Base-by-base conservation (phyloP, 1,140 invertebrate species). In the Neodiprion fabricii region DNA sequence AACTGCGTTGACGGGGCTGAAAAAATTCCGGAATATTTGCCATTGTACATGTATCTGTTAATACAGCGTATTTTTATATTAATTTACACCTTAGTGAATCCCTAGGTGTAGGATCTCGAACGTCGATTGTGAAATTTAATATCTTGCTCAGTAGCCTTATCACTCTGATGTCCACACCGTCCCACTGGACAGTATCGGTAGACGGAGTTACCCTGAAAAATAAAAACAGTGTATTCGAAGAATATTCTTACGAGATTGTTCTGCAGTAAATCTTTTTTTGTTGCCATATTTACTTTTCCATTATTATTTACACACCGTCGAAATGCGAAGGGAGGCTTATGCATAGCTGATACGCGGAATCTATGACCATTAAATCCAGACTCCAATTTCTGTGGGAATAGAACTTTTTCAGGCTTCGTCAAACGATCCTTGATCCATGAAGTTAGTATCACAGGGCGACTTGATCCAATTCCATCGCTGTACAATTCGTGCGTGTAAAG, bases 291-390 rank as follows among this genome's bases (percentile, higher is more conserved):
- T 67, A 12, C 9, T 47, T 49, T 2, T 67, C 9, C 8, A 73
- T 68, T 67, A 67, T 40, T 61, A 17, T 72, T 74, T 80, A 68
- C 74, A 61, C 88, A 92, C 90, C 88, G 92, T 84, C 89, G 91
- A 78, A 94, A 91, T 12, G 93, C 89, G 83, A 90, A 94, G 0
- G 94, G 94, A 21, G 94, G 93, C 77, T 93, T 92, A 85, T 93
- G 88, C 12, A 91, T 89, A 5, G 91, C 89, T 11, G 92, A 86
- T 4, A 94, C 89, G 53, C 91, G 84, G 80, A 95, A 92, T 67
- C 92, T 89, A 80, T 94, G 92, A n/a, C 93, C 93, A 48, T 92
- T 90, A 79, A 94, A 94, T 11, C 94, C 93, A 23, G 88, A 69
- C 0, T 79, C 82, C 79, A 94, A 90, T 86, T 95, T 95, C 4